Percentiles rank a stretch among this genome's conserved stretches.
Evolutionary conservation across 2,888 invertebrate species (phyloP).

Genomic region (Exocentrus adspersus): DNA sequence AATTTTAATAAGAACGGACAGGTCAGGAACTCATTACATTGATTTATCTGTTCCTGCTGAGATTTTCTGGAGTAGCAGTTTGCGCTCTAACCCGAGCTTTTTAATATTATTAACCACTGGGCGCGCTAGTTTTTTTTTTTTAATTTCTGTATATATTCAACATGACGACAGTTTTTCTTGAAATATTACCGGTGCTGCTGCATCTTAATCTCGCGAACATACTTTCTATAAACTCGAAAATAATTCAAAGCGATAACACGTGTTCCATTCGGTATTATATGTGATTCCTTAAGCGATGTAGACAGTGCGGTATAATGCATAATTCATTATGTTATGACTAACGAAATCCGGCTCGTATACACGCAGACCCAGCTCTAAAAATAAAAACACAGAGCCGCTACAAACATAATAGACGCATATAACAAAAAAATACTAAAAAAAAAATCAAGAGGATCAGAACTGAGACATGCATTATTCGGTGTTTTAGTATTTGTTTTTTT

Average conservation of each 20-base stretch:
- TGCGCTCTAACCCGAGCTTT: not conserved
- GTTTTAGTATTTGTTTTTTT: no score
- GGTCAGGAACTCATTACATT: no score
- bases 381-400: conserved; percentile 23
- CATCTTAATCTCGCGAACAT: conserved; percentile 26
- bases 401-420: no score
- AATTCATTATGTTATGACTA: conserved; percentile 53
- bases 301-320: conserved; percentile 48
- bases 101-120: not conserved
- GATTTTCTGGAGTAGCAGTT: not conserved
- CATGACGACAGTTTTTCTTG: conserved; percentile 21
- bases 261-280: conserved; percentile 46
- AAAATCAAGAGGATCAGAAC: no score
- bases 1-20: no score
- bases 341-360: conserved; percentile 50
- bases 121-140: conserved; percentile 7
- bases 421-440: no score
- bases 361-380: conserved; percentile 33
- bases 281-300: conserved; percentile 43
- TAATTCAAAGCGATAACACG: conserved; percentile 45
- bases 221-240: conserved; percentile 32
- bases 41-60: not conserved
- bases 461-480: no score
- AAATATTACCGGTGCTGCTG: conserved; percentile 19
- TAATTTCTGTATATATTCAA: conserved; percentile 17